A percentile compares a stretch with the other conserved stretches of the same genome.
phyloP scores from a whole-genome alignment of 1,140 invertebrate genomes.

The Rhyzopertha dominica region DNA sequence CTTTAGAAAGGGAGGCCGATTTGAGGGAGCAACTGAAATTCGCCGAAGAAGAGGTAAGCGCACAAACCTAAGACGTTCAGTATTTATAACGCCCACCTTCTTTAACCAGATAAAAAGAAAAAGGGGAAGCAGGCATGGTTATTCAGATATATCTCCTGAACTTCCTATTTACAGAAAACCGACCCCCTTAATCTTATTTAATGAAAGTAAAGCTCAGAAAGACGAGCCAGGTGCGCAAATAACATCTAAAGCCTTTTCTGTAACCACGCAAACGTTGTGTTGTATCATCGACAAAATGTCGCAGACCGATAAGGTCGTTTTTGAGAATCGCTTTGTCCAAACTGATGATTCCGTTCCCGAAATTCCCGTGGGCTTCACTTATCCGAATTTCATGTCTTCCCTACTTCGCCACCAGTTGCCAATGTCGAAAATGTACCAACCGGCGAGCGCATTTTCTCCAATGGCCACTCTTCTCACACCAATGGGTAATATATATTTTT shows the following conservation, averaged over 20 bases:
- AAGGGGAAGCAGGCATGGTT: no score
- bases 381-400: constrained; percentile 8
- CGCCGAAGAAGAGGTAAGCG: constrained; percentile 77
- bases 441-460: constrained; percentile 33
- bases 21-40: constrained; percentile 84
- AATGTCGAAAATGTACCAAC: constrained; percentile 26
- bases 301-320: constrained; percentile 2
- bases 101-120: no score
- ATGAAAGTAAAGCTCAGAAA: constrained; percentile 10
- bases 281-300: constrained; percentile 11
- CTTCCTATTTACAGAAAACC: constrained; percentile 18
- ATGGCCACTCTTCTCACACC: constrained; percentile 37
- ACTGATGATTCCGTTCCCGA: neutral
- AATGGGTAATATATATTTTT: constrained; percentile 33
- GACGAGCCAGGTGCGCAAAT: neutral
- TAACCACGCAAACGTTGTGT: constrained; percentile 18
- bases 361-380: neutral
- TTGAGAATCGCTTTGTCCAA: constrained; percentile 3
- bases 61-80: no score
- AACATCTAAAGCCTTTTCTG: constrained; percentile 8
- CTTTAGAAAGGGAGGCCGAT: constrained; percentile 87
- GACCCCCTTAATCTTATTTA: constrained; percentile 18
- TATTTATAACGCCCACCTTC: no score
- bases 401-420: constrained; percentile 11
- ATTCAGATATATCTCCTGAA: constrained; percentile 17